A percentile compares a stretch with the other conserved stretches of the same genome.
Evolutionary conservation across 2,888 invertebrate genomes (phyloP).

Genomic region (Leptinotarsa juncta): DNA sequence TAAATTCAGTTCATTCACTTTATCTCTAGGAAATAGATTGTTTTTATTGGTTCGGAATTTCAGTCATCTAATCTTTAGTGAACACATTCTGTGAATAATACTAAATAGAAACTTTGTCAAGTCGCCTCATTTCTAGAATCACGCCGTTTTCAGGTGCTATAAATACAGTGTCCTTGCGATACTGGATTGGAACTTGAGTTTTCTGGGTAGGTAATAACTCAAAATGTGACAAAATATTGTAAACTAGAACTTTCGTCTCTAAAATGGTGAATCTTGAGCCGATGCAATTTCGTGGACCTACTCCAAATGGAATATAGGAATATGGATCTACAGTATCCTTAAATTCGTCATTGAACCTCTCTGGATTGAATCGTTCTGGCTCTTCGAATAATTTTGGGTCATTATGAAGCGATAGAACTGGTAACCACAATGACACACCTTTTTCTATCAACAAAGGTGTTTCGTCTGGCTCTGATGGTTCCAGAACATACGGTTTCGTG

Average conservation of each 20-base stretch:
- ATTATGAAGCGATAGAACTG: conserved; percentile 51
- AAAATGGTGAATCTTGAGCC: not conserved
- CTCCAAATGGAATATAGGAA: conserved; percentile 58
- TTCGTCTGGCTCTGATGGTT: conserved; percentile 48
- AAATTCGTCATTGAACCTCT: conserved; percentile 55
- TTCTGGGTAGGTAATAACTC: conserved; percentile 52
- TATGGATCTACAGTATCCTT: conserved; percentile 64
- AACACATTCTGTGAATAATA: no score
- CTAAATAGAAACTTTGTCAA: not conserved
- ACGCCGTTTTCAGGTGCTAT: not conserved
- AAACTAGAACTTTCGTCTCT: conserved; percentile 39
- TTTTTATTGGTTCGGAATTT: no score
- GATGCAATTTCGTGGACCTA: conserved; percentile 46
- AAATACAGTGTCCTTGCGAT: not conserved
- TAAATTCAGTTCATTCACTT: no score
- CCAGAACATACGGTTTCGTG: conserved; percentile 64
- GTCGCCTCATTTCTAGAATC: not conserved
- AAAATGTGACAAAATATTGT: conserved; percentile 4
- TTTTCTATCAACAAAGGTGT: conserved; percentile 45
- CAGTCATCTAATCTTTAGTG: no score
- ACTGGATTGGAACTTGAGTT: conserved; percentile 52
- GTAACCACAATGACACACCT: conserved; percentile 54
- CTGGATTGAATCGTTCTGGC: conserved; percentile 58
- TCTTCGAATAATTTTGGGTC: conserved; percentile 54
- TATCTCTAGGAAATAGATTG: no score